These are phyloP conservation scores for Bradysia coprophila DNA, from an alignment of 1,140 invertebrate species.

Conservation along the genomic window DNA sequence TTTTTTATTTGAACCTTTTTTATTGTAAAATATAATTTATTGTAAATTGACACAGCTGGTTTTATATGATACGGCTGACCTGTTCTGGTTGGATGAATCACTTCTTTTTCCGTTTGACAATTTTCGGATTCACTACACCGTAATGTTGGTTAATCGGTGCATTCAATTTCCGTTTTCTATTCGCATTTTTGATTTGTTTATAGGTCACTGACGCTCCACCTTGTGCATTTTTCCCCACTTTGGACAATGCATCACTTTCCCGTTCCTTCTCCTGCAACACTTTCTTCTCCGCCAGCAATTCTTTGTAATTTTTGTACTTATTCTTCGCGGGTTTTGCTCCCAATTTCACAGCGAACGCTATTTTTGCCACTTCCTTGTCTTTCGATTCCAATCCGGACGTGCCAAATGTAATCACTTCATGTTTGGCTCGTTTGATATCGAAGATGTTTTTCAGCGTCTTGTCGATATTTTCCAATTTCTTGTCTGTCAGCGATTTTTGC, in stretches of 20 bases:
- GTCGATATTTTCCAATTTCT: constrained; percentile 2
- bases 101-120: constrained; percentile 15
- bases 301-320: constrained; percentile 35
- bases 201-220: constrained; percentile 26
- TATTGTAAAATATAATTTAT: too few species aligned
- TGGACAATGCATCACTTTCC: constrained; percentile 23
- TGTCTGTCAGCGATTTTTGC: constrained; percentile 4
- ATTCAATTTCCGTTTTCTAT: constrained; percentile 19
- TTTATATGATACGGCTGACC: too few species aligned
- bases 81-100: too few species aligned
- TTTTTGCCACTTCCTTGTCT: constrained; percentile 34
- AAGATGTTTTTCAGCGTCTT: constrained; percentile 13
- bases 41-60: too few species aligned
- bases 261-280: constrained; percentile 19
- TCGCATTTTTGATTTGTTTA: constrained; percentile 14
- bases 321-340: constrained; percentile 41
- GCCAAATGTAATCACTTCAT: constrained; percentile 44
- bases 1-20: too few species aligned
- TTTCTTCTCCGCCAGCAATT: constrained; percentile 22
- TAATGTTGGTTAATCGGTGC: constrained; percentile 17
- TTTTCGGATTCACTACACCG: constrained; percentile 17
- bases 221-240: constrained; percentile 26
- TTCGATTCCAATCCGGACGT: constrained; percentile 34
- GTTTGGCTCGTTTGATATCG: constrained; percentile 34
- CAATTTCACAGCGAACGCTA: constrained; percentile 35